phyloP scores from a whole-genome alignment of 2,888 invertebrate genomes.

The Volucella inanis region DNA sequence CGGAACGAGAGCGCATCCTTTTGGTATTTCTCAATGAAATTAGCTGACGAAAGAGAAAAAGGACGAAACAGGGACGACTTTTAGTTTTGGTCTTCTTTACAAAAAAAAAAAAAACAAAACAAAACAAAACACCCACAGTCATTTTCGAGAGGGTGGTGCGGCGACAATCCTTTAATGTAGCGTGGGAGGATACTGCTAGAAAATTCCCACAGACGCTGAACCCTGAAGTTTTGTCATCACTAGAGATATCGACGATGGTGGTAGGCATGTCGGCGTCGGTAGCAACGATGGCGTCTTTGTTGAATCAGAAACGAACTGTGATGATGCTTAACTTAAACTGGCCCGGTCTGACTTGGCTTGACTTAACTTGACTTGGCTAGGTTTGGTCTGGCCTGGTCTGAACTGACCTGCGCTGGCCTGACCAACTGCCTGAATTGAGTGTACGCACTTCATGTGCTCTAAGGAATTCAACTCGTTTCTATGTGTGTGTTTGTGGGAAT shows the following conservation, averaged over 20 bases:
- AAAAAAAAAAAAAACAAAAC: not conserved
- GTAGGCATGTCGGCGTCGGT: constrained; percentile 22
- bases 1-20: constrained; percentile 29
- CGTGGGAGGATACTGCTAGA: constrained; percentile 47
- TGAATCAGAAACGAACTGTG: constrained; percentile 40
- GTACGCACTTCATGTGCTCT: constrained; percentile 46
- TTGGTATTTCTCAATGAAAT: constrained; percentile 60
- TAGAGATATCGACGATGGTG: constrained; percentile 16
- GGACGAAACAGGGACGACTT: not conserved
- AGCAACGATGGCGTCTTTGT: constrained; percentile 50
- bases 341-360: no score
- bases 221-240: constrained; percentile 25
- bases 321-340: constrained; percentile 30
- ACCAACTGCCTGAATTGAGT: constrained; percentile 57
- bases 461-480: constrained; percentile 9
- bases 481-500: constrained; percentile 28
- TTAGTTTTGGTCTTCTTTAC: not conserved
- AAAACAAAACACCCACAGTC: not conserved
- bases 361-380: no score
- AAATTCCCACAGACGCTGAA: not conserved
- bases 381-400: no score
- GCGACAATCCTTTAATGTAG: constrained; percentile 1
- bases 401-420: not conserved
- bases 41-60: constrained; percentile 34
- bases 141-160: not conserved